Evolutionary conservation across 2,888 invertebrate species (phyloP).

Genomic region (Proisotoma minuta): DNA sequence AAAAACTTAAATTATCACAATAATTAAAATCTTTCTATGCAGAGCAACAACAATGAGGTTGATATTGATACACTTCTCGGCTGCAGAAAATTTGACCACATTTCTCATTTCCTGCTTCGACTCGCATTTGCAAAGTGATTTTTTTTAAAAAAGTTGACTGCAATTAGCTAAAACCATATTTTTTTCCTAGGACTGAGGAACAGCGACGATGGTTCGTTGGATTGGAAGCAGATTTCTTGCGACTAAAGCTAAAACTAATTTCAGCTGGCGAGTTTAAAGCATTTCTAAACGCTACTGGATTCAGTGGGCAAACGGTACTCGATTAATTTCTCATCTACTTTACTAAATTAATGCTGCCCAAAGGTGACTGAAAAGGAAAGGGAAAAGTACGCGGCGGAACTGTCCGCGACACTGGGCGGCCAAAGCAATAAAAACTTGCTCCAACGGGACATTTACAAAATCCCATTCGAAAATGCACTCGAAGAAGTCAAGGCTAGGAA

Average conservation of each 20-base stretch:
- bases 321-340: no score
- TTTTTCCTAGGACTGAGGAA: conserved; percentile 61
- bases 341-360: no score
- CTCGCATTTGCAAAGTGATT: conserved; percentile 74
- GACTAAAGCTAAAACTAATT: conserved; percentile 61
- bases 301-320: conserved; percentile 49
- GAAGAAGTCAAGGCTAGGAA: conserved; percentile 74
- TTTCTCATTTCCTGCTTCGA: conserved; percentile 88
- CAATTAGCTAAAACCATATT: neutral
- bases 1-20: neutral
- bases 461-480: conserved; percentile 77
- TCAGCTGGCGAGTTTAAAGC: conserved; percentile 53
- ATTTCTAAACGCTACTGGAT: conserved; percentile 64
- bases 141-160: neutral
- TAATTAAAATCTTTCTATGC: neutral
- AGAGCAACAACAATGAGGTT: no score
- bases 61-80: no score
- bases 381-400: neutral
- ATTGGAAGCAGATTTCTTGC: conserved; percentile 85
- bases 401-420: neutral
- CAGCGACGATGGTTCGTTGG: conserved; percentile 80
- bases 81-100: conserved; percentile 63
- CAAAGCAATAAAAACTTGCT: conserved; percentile 8
- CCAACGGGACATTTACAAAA: conserved; percentile 61
- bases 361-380: no score